Evolutionary conservation across 2,888 invertebrate genomes (phyloP).

Genomic region (Melinaea menophilus): DNA sequence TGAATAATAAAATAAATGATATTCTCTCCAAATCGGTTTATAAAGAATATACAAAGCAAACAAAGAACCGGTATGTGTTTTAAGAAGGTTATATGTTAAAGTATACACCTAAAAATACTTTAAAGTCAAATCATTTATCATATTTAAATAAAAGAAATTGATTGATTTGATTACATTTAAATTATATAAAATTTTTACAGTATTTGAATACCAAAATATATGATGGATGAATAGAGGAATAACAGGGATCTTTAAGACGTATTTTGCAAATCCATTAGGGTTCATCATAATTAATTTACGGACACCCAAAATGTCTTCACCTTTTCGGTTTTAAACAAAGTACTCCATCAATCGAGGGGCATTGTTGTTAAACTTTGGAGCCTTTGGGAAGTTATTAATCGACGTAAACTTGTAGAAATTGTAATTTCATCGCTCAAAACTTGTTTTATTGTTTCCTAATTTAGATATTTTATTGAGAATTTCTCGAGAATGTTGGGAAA

Average conservation of each 20-base stretch:
- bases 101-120: too few relatives aligned
- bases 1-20: too few relatives aligned
- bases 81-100: too few relatives aligned
- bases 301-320: conserved; percentile 33
- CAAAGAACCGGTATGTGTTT: too few relatives aligned
- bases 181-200: too few relatives aligned
- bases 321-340: conserved; percentile 31
- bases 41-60: too few relatives aligned
- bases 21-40: too few relatives aligned
- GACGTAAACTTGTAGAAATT: conserved; percentile 34
- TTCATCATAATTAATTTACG: conserved; percentile 33
- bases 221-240: neutral
- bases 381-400: conserved; percentile 27
- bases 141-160: too few relatives aligned
- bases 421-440: conserved; percentile 34
- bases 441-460: conserved; percentile 33
- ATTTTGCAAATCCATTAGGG: conserved; percentile 18
- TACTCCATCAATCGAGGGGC: conserved; percentile 32
- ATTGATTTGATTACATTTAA: too few relatives aligned
- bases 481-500: conserved; percentile 20
- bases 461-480: conserved; percentile 27
- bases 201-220: too few relatives aligned
- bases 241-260: conserved; percentile 1
- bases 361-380: conserved; percentile 21
- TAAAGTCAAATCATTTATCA: too few relatives aligned